A percentile compares a stretch with the other conserved stretches of the same genome.
phyloP scores from a whole-genome alignment of 2,797 vertebrate species.

The Lutjanus argentimaculatus region DNA sequence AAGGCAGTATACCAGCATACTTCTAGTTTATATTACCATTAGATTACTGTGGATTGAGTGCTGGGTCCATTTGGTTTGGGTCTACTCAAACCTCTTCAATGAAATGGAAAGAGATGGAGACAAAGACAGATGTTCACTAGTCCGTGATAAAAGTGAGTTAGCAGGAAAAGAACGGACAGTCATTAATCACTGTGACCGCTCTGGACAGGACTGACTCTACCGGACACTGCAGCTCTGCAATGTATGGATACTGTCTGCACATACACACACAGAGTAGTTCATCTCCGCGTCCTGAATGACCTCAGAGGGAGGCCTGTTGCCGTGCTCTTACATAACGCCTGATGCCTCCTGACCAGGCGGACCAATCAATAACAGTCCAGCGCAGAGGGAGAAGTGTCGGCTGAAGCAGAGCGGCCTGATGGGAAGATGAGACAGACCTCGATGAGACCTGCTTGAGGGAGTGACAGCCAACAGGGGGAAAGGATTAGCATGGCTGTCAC shows the following conservation, averaged over 20 bases:
- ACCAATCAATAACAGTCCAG: neutral
- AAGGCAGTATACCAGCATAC: no score
- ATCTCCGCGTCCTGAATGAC: neutral
- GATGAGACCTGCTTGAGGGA: neutral
- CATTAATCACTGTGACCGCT: slow-evolving; percentile 5
- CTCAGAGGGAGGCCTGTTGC: neutral
- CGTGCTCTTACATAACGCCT: slow-evolving; percentile 7
- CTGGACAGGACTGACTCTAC: neutral
- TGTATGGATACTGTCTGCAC: neutral
- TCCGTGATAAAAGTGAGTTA: slow-evolving; percentile 5
- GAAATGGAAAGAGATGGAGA: neutral
- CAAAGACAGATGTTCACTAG: neutral
- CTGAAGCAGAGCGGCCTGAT: neutral
- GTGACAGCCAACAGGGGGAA: neutral
- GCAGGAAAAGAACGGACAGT: neutral
- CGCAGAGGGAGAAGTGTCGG: neutral
- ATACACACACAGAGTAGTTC: neutral
- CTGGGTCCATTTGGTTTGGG: neutral
- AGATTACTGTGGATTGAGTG: no score
- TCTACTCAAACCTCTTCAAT: neutral
- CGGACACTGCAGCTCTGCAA: neutral
- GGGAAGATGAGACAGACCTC: slow-evolving; percentile 7
- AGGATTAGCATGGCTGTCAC: slow-evolving; percentile 18
- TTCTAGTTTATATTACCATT: no score
- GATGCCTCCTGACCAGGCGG: neutral